These are phyloP conservation scores for Cyrtodaria siliqua DNA, from an alignment of 2,888 invertebrate species.

Conservation along the genomic window DNA sequence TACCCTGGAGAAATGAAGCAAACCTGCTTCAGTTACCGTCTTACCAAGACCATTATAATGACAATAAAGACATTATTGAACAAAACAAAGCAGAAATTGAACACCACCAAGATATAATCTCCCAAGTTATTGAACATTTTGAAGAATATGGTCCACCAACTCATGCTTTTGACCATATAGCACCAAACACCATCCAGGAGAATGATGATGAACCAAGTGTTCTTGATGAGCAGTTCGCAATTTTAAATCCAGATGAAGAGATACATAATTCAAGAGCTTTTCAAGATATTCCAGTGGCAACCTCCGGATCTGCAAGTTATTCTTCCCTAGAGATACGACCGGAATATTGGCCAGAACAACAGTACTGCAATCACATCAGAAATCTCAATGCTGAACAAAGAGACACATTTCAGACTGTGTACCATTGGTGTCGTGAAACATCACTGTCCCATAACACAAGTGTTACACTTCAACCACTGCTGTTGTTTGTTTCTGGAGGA, in stretches of 20 bases:
- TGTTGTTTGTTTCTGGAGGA: conserved; percentile 58
- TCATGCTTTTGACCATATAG: conserved; percentile 31
- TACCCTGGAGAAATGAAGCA: conserved; percentile 34
- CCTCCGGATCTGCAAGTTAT: conserved; percentile 11
- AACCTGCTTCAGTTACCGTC: neutral
- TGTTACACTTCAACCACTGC: conserved; percentile 10
- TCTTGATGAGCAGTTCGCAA: conserved; percentile 11
- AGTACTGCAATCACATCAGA: neutral
- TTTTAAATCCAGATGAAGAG: conserved; percentile 11
- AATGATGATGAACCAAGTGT: conserved; percentile 3
- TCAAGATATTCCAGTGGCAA: conserved; percentile 1
- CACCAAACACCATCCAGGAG: conserved; percentile 25
- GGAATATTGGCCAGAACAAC: neutral
- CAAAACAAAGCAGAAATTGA: conserved; percentile 14
- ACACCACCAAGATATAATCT: conserved; percentile 26
- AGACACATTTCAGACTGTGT: conserved; percentile 16
- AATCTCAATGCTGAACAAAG: conserved; percentile 28
- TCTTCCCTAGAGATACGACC: neutral
- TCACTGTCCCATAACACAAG: conserved; percentile 24
- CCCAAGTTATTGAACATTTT: conserved; percentile 22
- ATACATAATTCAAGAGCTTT: conserved; percentile 1
- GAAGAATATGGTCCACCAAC: conserved; percentile 27
- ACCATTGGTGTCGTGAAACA: conserved; percentile 37
- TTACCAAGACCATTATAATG: conserved; percentile 25
- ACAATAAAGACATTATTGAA: conserved; percentile 16